Conservation (phyloP, 2,797 vertebrate species). For the Hemitrygon akajei region DNA sequence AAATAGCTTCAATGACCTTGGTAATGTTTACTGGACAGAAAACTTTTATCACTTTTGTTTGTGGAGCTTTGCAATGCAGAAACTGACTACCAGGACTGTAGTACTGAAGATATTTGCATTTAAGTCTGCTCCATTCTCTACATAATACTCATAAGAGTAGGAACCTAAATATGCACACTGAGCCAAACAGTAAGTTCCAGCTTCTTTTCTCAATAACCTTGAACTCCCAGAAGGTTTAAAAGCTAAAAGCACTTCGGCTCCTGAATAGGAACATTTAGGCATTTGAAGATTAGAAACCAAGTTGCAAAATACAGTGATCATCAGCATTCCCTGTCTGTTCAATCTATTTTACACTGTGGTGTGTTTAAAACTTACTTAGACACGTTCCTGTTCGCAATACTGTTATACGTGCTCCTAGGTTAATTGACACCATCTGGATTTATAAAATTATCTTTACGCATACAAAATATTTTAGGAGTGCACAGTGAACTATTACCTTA, state of each 20-base stretch:
- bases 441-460: neutral
- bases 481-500: conserved; percentile 66
- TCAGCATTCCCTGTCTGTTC: neutral
- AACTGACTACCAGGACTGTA: neutral
- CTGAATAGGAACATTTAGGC: neutral
- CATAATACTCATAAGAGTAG: neutral
- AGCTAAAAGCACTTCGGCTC: too few relatives aligned
- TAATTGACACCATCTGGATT: neutral
- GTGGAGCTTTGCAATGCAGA: neutral
- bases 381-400: neutral
- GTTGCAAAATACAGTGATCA: neutral
- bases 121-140: neutral
- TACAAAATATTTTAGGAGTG: neutral
- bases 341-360: neutral
- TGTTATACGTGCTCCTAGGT: neutral
- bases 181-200: neutral
- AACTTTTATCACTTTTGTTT: neutral
- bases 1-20: neutral
- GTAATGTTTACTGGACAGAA: neutral
- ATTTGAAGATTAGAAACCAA: neutral
- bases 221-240: neutral
- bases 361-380: neutral
- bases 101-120: neutral
- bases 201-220: neutral
- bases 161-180: neutral